Conservation (phyloP, 1,140 invertebrate genomes). For the Nephotettix cincticeps region DNA sequence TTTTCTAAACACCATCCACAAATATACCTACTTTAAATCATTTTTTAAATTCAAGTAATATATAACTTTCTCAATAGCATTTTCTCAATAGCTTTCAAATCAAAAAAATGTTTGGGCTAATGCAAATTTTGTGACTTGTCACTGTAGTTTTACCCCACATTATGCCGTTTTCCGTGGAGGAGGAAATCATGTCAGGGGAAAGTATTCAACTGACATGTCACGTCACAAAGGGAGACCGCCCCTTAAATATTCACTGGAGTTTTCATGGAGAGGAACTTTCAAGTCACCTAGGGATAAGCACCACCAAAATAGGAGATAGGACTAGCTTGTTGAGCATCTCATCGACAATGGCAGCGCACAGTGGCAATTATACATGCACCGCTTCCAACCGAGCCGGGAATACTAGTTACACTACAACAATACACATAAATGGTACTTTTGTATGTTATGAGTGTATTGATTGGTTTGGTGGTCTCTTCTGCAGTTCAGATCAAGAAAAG, state of each 20-base stretch:
- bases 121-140: not conserved
- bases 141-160: constrained; percentile 61
- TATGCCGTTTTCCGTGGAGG: constrained; percentile 60
- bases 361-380: constrained; percentile 73
- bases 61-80: no score
- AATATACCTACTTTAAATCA: no score
- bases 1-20: no score
- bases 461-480: no score
- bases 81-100: no score
- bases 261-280: constrained; percentile 44
- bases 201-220: constrained; percentile 60
- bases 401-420: constrained; percentile 34
- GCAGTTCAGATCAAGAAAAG: no score
- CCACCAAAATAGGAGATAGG: constrained; percentile 59
- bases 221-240: constrained; percentile 58
- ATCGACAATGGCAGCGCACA: constrained; percentile 66
- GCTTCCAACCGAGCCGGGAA: constrained; percentile 66
- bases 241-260: constrained; percentile 53
- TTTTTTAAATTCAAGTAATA: no score
- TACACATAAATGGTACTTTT: constrained; percentile 40
- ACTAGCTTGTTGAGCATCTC: constrained; percentile 65
- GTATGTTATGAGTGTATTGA: no score
- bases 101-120: no score
- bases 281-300: constrained; percentile 44
- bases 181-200: constrained; percentile 65